phyloP scores from a whole-genome alignment of 1,140 invertebrate genomes.

The Drosophila asahinai region DNA sequence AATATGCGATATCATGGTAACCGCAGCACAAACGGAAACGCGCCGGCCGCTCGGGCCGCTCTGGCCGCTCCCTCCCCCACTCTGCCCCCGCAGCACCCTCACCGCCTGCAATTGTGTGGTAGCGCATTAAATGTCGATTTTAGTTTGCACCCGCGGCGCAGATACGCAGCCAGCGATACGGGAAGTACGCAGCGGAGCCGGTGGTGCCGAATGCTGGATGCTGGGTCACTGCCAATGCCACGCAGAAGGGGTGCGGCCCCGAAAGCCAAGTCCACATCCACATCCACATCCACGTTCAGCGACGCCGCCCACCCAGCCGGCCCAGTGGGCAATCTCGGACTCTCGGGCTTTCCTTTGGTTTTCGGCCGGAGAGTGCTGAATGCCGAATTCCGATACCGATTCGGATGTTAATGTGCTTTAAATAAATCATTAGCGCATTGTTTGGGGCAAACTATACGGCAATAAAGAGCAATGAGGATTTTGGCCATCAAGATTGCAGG shows the following conservation, averaged over 20 bases:
- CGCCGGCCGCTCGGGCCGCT: constrained; percentile 20
- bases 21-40: constrained; percentile 74
- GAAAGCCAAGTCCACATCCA: constrained; percentile 8
- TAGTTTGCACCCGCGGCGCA: constrained; percentile 74
- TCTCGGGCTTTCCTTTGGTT: constrained; percentile 9
- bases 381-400: constrained; percentile 35
- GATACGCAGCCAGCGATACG: constrained; percentile 75
- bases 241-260: constrained; percentile 63
- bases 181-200: constrained; percentile 58
- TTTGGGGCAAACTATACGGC: constrained; percentile 40
- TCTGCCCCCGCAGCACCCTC: constrained; percentile 8
- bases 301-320: constrained; percentile 71
- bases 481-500: constrained; percentile 8
- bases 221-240: constrained; percentile 79
- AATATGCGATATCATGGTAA: constrained; percentile 81
- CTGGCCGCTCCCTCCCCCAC: constrained; percentile 6
- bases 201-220: constrained; percentile 19
- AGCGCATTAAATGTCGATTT: constrained; percentile 83
- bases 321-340: constrained; percentile 71
- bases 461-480: constrained; percentile 21
- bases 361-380: constrained; percentile 42
- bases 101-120: constrained; percentile 64
- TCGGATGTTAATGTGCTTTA: constrained; percentile 59
- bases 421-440: constrained; percentile 79
- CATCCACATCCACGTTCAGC: constrained; percentile 5